Base-by-base conservation (phyloP, 92 coral and sea anemone species). In the Epizoanthus fatuus region DNA sequence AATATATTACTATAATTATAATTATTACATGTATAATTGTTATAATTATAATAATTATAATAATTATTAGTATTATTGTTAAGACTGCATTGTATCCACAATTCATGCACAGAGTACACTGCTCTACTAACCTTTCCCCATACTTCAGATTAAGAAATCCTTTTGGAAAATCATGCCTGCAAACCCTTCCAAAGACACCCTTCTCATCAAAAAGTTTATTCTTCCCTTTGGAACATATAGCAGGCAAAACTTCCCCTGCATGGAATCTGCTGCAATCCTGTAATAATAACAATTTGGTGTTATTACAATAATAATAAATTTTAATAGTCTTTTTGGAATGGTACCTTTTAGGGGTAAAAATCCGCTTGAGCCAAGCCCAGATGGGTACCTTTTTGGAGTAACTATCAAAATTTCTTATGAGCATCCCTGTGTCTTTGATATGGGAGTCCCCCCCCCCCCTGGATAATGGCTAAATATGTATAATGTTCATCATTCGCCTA, bases 191-290 rank as follows among this genome's bases (percentile, higher is more conserved):
- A 85, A 92, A 92, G 0, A 89, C 91, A 2, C 95, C 89, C 76
- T 92, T 93, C 69, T 86, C 93, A 57, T 90, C 93, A 74, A 93
- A 90, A n/a, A 93, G 87, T 69, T 90, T 69, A 39, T 90, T 90
- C 39, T 88, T 83, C 14, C 96, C 96, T 63, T 93, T 93, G 39
- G 89, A 66, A 60, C 93, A 42, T 8, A 93, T 69, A 52, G 93
- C 91, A 57, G 90, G 80, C 81, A 93, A 80, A 37, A 93, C 94
- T 63, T 90, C 92, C 12, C 94, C 96, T 79, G 94, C 94, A 87
- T 90, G 94, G 69, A 93, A 93, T 51, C 90, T 55, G 82, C 64
- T 90, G 68, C 93, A 87, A 44, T 90, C 84, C 93, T 93, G 69
- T 32, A 74, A 72, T 20, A 35, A 45, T 55, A 85, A 22, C n/a